Evolutionary conservation across 1,140 invertebrate genomes (phyloP).

Genomic region (Cydia amplana): DNA sequence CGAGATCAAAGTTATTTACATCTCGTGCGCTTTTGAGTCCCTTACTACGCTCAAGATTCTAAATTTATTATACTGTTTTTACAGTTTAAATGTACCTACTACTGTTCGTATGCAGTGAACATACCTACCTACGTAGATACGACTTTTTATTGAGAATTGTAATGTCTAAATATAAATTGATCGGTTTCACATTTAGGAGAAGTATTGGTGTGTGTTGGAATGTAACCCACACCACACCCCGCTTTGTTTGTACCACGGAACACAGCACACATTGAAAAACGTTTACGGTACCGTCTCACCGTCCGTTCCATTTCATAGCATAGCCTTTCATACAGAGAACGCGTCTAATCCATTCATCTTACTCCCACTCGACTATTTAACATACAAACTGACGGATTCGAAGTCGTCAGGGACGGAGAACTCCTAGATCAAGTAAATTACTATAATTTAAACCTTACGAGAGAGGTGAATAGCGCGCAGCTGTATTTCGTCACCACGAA

Average conservation of each 20-base stretch:
- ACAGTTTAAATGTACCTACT: neutral
- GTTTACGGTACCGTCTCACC: conserved; percentile 15
- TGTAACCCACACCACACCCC: conserved; percentile 28
- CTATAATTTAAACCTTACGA: conserved; percentile 20
- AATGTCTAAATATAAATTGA: conserved; percentile 14
- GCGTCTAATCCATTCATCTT: conserved; percentile 11
- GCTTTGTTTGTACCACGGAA: neutral
- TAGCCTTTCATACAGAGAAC: conserved; percentile 11
- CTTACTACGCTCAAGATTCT: no score
- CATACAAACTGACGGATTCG: neutral
- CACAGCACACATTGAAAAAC: conserved; percentile 22
- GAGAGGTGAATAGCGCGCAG: conserved; percentile 19
- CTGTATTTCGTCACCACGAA: neutral
- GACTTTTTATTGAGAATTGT: neutral
- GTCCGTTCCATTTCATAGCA: neutral
- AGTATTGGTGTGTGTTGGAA: conserved; percentile 11
- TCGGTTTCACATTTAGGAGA: conserved; percentile 22
- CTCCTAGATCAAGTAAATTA: conserved; percentile 11
- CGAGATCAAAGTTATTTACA: no score
- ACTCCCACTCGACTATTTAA: conserved; percentile 19
- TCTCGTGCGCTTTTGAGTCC: no score
- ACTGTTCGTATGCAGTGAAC: neutral
- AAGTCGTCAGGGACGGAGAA: neutral
- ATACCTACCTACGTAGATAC: neutral
- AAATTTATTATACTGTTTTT: neutral